Percentiles rank a stretch among this genome's conserved stretches.
Conservation (phyloP, 2,888 invertebrate species). For the Hirtodrosophila alboralis region DNA sequence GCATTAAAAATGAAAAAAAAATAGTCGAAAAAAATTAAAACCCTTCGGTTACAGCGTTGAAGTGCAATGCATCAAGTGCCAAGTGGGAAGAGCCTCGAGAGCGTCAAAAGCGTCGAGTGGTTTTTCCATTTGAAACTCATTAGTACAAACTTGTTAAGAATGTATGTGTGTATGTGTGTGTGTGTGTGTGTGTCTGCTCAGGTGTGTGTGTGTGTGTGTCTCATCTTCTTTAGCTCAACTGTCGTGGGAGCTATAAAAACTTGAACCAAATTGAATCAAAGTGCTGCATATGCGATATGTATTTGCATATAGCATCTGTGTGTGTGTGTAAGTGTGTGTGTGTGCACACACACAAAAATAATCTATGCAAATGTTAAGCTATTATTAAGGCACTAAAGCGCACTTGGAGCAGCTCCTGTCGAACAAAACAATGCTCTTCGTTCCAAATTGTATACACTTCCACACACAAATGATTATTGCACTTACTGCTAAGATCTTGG, state of each 20-base stretch:
- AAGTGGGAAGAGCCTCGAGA: slow-evolving; percentile 47
- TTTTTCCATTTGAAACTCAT: slow-evolving; percentile 73
- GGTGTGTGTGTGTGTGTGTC: slow-evolving; percentile 11
- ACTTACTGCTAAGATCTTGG: no score
- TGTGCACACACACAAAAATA: slow-evolving; percentile 24
- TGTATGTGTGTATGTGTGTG: slow-evolving; percentile 8
- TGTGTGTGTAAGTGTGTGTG: slow-evolving; percentile 4
- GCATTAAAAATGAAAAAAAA: slow-evolving; percentile 36
- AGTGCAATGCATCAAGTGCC: slow-evolving; percentile 72
- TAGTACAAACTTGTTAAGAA: slow-evolving; percentile 46
- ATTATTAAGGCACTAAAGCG: slow-evolving; percentile 70
- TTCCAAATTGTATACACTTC: slow-evolving; percentile 29
- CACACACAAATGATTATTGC: background rate
- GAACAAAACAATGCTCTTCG: slow-evolving; percentile 26
- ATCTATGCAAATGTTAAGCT: slow-evolving; percentile 62
- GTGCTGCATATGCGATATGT: slow-evolving; percentile 50
- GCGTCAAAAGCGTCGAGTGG: slow-evolving; percentile 45
- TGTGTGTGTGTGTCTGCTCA: slow-evolving; percentile 1
- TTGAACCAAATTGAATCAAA: slow-evolving; percentile 69
- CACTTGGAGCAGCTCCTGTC: slow-evolving; percentile 42
- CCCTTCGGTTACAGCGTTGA: slow-evolving; percentile 47
- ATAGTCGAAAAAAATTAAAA: slow-evolving; percentile 24
- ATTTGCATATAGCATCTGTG: slow-evolving; percentile 34
- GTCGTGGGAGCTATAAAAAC: slow-evolving; percentile 43
- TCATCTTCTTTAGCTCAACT: slow-evolving; percentile 34